Conservation (phyloP, 2,113 vertebrate genomes). For the Thymallus thymallus region DNA sequence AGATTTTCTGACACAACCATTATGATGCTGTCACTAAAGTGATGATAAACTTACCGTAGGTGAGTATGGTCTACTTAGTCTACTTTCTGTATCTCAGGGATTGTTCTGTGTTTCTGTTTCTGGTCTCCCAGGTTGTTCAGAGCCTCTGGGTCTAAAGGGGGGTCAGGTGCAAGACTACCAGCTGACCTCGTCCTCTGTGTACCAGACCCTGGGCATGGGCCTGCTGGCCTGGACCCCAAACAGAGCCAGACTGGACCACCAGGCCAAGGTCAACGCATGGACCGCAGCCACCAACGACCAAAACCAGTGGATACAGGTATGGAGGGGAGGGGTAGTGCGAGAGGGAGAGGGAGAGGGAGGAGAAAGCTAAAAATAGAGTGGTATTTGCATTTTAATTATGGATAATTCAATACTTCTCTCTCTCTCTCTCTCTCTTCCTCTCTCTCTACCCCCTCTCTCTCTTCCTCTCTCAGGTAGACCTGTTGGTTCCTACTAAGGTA, state of each 20-base stretch:
- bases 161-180: conserved; percentile 85
- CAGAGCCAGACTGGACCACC: conserved; percentile 84
- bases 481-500: conserved; percentile 83
- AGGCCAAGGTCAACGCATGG: conserved; percentile 90
- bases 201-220: conserved; percentile 85
- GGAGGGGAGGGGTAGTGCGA: background rate
- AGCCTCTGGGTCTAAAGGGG: conserved; percentile 87
- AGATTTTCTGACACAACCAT: too few species aligned
- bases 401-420: background rate
- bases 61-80: too few species aligned
- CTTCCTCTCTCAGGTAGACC: conserved; percentile 75
- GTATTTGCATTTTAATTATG: background rate
- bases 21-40: too few species aligned
- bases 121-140: conserved; percentile 79
- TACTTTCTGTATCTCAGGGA: too few species aligned
- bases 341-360: background rate
- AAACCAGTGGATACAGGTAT: conserved; percentile 87
- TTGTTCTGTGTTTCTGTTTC: background rate
- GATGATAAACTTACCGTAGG: too few species aligned
- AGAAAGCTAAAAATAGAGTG: background rate
- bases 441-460: background rate
- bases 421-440: background rate
- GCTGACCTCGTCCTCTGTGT: conserved; percentile 82
- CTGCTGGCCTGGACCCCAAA: conserved; percentile 85
- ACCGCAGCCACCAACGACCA: conserved; percentile 83